Conservation (phyloP, 1,140 invertebrate species). For the Drosophila sechellia region DNA sequence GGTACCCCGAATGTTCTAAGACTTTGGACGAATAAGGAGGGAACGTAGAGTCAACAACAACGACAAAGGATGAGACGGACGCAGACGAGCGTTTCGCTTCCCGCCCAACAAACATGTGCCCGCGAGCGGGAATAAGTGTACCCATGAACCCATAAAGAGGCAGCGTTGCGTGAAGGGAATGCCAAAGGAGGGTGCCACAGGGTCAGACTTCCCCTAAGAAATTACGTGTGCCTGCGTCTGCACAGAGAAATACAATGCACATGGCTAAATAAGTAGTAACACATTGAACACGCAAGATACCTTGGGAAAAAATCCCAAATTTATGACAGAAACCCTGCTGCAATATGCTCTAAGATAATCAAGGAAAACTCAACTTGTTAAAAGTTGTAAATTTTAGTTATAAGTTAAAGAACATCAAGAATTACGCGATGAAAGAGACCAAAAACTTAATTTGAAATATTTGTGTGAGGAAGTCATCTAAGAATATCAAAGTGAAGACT, state of each 20-base stretch:
- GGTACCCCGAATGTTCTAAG: not conserved
- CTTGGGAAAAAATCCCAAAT: constrained; percentile 5
- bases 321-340: not conserved
- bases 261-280: not conserved
- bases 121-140: constrained; percentile 13
- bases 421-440: no score
- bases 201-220: constrained; percentile 34
- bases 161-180: constrained; percentile 46
- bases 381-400: no score
- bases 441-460: no score
- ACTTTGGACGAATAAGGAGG: not conserved
- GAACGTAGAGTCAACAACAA: constrained; percentile 21
- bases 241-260: constrained; percentile 13
- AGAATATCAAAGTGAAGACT: no score
- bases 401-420: no score
- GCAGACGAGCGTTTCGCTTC: constrained; percentile 40
- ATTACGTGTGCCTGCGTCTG: constrained; percentile 29
- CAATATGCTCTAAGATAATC: not conserved
- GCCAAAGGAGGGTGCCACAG: constrained; percentile 55
- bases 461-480: no score
- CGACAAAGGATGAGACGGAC: constrained; percentile 23
- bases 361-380: not conserved
- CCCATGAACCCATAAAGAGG: constrained; percentile 25
- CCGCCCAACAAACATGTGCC: constrained; percentile 39
- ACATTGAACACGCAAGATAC: constrained; percentile 11